These are phyloP conservation scores for Leucophora obtusa DNA, from an alignment of 2,888 invertebrate genomes.

Conservation along the genomic window DNA sequence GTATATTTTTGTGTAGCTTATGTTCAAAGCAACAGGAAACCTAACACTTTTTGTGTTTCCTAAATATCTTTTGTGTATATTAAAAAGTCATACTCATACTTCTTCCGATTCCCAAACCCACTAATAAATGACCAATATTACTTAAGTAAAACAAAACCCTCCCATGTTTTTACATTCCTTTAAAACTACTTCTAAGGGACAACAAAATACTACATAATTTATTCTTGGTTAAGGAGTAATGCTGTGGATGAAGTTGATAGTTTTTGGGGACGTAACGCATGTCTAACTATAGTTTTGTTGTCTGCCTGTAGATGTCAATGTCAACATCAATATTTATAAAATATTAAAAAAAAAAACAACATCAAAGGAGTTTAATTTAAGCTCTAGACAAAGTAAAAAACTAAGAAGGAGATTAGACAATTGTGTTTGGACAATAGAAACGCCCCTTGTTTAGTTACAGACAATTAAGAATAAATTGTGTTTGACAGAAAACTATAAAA, in stretches of 20 bases:
- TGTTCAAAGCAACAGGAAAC: conserved; percentile 47
- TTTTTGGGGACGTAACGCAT: background rate
- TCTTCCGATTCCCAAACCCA: background rate
- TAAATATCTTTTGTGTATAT: conserved; percentile 44
- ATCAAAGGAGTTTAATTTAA: conserved; percentile 42
- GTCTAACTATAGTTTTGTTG: conserved; percentile 4
- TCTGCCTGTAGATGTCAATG: conserved; percentile 38
- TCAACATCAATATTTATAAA: conserved; percentile 53
- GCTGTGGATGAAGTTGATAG: background rate
- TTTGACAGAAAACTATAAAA: conserved; percentile 16
- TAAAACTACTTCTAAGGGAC: background rate
- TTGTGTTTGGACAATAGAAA: conserved; percentile 19
- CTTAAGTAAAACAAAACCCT: conserved; percentile 1
- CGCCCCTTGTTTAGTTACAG: background rate
- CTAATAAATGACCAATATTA: conserved; percentile 1
- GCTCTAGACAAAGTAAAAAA: conserved; percentile 5
- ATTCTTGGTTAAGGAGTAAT: background rate
- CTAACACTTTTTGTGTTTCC: conserved; percentile 26
- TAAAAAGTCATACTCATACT: conserved; percentile 41
- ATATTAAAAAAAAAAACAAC: conserved; percentile 39
- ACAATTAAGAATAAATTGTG: conserved; percentile 19
- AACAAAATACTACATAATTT: background rate
- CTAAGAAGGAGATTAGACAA: background rate
- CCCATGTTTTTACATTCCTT: background rate
- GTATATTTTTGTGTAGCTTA: background rate